These are phyloP conservation scores for Odontocerum albicorne DNA, from an alignment of 2,888 invertebrate genomes.

Conservation along the genomic window DNA sequence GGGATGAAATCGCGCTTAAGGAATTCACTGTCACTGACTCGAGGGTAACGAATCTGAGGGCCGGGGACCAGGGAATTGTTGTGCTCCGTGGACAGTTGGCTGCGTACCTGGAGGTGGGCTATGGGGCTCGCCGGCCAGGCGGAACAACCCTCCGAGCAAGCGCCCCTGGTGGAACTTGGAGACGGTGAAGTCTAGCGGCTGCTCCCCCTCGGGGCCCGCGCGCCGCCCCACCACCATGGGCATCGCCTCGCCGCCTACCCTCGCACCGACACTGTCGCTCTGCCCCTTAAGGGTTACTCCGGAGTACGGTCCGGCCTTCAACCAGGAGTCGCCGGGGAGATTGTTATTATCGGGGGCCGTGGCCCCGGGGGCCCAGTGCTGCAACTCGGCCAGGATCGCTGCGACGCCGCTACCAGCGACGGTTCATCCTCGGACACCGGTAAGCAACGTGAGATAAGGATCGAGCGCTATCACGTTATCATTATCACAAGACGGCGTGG, in stretches of 20 bases:
- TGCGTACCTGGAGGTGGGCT: conserved; percentile 42
- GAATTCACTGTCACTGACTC: no score
- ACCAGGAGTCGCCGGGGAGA: conserved; percentile 39
- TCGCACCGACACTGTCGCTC: conserved; percentile 27
- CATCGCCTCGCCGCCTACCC: conserved; percentile 47
- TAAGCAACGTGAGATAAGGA: conserved; percentile 6
- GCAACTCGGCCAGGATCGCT: conserved; percentile 43
- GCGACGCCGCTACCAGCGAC: conserved; percentile 55
- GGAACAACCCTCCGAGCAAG: conserved; percentile 37
- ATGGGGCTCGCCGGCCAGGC: conserved; percentile 42
- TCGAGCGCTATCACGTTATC: conserved; percentile 6
- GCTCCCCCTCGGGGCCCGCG: conserved; percentile 57
- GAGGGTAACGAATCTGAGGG: no score
- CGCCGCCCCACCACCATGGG: conserved; percentile 63
- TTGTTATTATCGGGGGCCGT: conserved; percentile 39
- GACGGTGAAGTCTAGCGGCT: conserved; percentile 76
- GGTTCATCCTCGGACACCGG: conserved; percentile 25
- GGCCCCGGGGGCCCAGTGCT: conserved; percentile 44
- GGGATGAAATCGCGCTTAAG: no score
- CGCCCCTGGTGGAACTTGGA: conserved; percentile 51
- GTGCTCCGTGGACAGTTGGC: conserved; percentile 9
- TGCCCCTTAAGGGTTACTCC: conserved; percentile 33
- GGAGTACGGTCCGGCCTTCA: conserved; percentile 30
- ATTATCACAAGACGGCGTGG: conserved; percentile 34
- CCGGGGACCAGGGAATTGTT: no score